Base-by-base conservation (phyloP, 2,113 vertebrate genomes). In the Eurystomus gularis region DNA sequence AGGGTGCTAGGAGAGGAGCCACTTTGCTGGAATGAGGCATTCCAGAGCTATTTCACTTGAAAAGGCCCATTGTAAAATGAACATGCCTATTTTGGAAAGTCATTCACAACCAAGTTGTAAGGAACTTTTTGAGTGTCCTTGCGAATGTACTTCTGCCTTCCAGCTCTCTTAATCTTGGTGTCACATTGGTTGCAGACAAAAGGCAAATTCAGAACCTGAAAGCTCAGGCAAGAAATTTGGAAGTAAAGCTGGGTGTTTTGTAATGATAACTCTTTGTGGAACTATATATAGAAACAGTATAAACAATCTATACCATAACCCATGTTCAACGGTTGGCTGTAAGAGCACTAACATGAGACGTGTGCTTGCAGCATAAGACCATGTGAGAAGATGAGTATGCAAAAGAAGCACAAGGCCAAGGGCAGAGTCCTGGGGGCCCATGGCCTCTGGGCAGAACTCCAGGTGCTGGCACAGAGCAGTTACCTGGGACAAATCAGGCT, bases 371-470 rank as follows among this genome's bases (percentile, higher is more conserved):
- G 48, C 57, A 72, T 55, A 26, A 85, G 52, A 58, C 8, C n/a
- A 12, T n/a, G 13, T 48, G 88, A 81, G 82, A 92, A 76, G 77
- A 91, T 55, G 76, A 91, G 64, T 64, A 8, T 60, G 91, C 77
- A 92, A 75, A 93, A 71, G 55, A 66, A 86, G 51, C 29, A 35
- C 46, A 68, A 69, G 62, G 61, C 52, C 88, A 82, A 96, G 91
- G 77, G 69, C 83, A 93, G 58, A 96, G 55, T 35, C 80, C 80
- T 71, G 55, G 86, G 68, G 33, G 39, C 93, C 60, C 72, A 64
- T 42, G 61, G 51, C 77, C 69, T 90, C 46, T 3, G 57, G 88
- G 95, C 93, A 95, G 42, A 91, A 25, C 35, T 92, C 94, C 96
- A 95, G 51, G 35, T 55, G 48, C 72, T 94, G 93, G 80, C 81